Conservation (phyloP, 1,140 invertebrate genomes). For the Dendrolimus kikuchii region DNA sequence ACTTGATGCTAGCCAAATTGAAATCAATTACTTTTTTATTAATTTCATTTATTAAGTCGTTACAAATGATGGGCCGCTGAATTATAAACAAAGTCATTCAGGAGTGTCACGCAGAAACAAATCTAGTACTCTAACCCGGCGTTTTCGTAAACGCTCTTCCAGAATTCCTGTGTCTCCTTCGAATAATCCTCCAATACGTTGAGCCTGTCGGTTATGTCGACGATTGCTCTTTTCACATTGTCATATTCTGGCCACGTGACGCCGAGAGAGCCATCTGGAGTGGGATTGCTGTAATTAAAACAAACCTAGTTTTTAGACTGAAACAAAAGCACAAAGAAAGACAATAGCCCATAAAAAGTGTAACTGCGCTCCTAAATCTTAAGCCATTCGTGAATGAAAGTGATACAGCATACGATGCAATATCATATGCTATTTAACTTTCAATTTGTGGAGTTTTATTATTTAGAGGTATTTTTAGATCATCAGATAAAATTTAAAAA, state of each 20-base stretch:
- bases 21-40: background rate
- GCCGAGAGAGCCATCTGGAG: slow-evolving; percentile 1
- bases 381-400: too few relatives aligned
- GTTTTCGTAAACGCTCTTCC: slow-evolving; percentile 3
- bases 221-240: background rate
- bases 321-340: background rate
- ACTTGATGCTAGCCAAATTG: background rate
- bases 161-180: slow-evolving; percentile 1
- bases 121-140: background rate
- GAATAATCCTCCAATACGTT: background rate
- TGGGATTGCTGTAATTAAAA: slow-evolving; percentile 8
- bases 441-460: too few relatives aligned
- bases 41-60: background rate
- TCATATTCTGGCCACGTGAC: slow-evolving; percentile 9
- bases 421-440: too few relatives aligned
- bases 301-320: background rate
- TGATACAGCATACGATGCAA: too few relatives aligned
- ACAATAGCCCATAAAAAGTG: too few relatives aligned
- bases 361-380: too few relatives aligned
- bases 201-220: slow-evolving; percentile 1
- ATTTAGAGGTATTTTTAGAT: too few relatives aligned
- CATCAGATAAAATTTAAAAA: too few relatives aligned
- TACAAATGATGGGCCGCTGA: background rate
- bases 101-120: too few relatives aligned
- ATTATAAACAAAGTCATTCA: background rate